Evolutionary conservation across 2,113 vertebrate genomes (phyloP), one percentile per base, ranked within the genome.

Genomic region (Myiozetetes cayanensis): DNA sequence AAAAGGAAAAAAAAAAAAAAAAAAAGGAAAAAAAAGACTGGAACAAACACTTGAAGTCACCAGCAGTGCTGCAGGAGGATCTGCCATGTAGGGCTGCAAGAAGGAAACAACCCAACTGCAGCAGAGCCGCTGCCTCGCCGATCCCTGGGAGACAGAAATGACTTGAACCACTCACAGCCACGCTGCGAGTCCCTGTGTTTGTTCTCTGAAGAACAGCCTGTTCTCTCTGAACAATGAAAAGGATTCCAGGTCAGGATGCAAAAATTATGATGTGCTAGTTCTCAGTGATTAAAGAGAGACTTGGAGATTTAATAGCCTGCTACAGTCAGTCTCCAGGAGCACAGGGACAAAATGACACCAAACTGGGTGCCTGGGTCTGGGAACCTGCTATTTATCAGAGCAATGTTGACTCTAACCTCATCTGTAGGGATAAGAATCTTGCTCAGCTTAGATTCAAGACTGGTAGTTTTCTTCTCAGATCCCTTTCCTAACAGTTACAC

Each of bases 231-330:
- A 97, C 87, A 96, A 96, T 85, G 81, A 94, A 95, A 96, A 92
- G n/a, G 90, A 96, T 92, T 95, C 93, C 94, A 91, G 94, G 91
- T 96, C 93, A 91, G 68, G 72, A 94, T 96, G 88, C 90, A 96
- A 95, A 96, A 97, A 94, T 94, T 96, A 95, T 85, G 50, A 93
- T 94, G 90, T 93, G 81, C 93, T 95, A 91, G 63, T 90, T 96
- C 90, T 94, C 87, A 24, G 47, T 90, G 93, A 96, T 95, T 96
- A 93, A 96, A 87, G 53, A 58, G 93, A 96, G 85, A 78, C 91
- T 90, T 90, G 66, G 80, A 83, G 93, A 93, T 82, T 94, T 85
- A 96, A 94, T n/a, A 89, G 89, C 65, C 76, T 73, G 80, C 85
- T 90, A 66, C 49, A 96, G 89, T 28, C 50, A 19, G 62, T 71